Conservation (phyloP, 1,140 invertebrate genomes). For the Bombus cullumanus region DNA sequence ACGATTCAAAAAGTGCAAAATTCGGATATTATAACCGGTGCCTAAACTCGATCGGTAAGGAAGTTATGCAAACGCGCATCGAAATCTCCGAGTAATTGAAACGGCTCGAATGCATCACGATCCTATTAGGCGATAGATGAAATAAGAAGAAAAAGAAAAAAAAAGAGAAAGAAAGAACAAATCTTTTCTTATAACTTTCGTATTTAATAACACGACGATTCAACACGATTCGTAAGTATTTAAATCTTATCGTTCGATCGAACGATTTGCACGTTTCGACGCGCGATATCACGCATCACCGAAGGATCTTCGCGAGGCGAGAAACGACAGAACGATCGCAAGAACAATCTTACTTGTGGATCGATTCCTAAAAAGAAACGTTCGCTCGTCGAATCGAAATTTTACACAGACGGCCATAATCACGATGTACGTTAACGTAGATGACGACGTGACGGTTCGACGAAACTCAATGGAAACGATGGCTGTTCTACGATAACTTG, state of each 20-base stretch:
- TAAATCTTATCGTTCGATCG: neutral
- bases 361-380: neutral
- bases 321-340: neutral
- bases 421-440: neutral
- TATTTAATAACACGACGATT: neutral
- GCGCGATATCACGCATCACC: neutral
- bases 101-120: neutral
- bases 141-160: neutral
- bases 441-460: neutral
- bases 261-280: neutral
- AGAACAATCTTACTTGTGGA: neutral
- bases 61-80: neutral
- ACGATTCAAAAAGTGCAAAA: constrained; percentile 22
- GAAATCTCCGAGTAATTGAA: neutral
- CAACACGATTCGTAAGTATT: neutral
- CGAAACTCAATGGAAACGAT: neutral
- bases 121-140: neutral
- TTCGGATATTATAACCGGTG: neutral
- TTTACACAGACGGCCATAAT: neutral
- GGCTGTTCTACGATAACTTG: neutral
- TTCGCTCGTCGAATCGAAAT: neutral
- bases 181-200: neutral
- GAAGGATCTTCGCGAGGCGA: neutral
- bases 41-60: neutral
- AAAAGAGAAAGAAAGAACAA: too few relatives aligned